Base-by-base conservation (phyloP, 2,113 vertebrate genomes). In the Podilymbus podiceps region DNA sequence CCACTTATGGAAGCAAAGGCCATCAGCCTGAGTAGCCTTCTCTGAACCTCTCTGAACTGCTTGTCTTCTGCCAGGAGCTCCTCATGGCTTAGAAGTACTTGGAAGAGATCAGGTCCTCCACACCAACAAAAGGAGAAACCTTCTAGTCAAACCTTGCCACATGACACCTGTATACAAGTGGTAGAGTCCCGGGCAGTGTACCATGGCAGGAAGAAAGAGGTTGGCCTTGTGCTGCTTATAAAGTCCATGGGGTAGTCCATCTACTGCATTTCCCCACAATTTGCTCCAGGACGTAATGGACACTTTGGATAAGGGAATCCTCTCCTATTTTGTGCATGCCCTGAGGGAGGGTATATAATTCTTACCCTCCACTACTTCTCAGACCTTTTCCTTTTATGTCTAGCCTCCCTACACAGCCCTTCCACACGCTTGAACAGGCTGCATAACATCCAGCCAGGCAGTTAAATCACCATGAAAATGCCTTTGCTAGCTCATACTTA, bases 101-200 rank as follows among this genome's bases (percentile, higher is more conserved):
- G 14, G 14, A 85, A 85, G 38, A 78, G 5, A 79, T 49, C 4
- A 12, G 15, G 9, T 78, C 7, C 7, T 89, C 30, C 35, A 66
- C 50, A 64, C 0, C 0, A 27, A 52, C 12, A 69, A 55, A 79
- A 73, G 17, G 6, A 50, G 28, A 69, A 56, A 62, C 5, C 8
- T 80, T 52, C 15, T 44, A 53, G 11, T 3, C 5, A 69, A 73
- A 68, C 0, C 4, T 30, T 69, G 13, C 4, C 17, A n/a, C 10
- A 9, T 0, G 0, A 64, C 5, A 3, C 8, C 10, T 20, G 3
- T 64, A 11, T 53, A 14, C 14, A 81, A 55, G 12, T 15, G 5
- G 1, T 38, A 5, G 40, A 47, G 7, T 28, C 5, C 8, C 19
- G 7, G 17, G 52, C 40, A 28, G 33, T 60, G 20, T 28, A n/a